These are phyloP conservation scores for Mola mola DNA, from an alignment of 2,113 vertebrate genomes.

Conservation along the genomic window DNA sequence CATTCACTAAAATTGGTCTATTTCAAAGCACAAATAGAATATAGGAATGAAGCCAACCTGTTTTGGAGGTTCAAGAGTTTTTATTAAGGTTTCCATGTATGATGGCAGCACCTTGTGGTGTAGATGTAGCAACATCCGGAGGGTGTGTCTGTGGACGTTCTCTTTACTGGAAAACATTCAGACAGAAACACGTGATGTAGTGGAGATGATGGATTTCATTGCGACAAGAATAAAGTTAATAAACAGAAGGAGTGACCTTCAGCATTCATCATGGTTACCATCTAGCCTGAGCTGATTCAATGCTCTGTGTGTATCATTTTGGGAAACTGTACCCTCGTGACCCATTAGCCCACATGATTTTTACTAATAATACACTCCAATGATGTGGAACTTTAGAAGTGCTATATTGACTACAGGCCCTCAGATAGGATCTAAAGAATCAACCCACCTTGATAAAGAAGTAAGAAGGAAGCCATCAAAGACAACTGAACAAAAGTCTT, in stretches of 20 bases:
- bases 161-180: slow-evolving; percentile 87
- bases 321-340: not conserved
- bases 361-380: not conserved
- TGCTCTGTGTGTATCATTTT: no score
- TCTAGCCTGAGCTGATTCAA: no score
- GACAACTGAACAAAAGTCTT: slow-evolving; percentile 92
- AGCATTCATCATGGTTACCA: no score
- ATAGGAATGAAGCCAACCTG: slow-evolving; percentile 82
- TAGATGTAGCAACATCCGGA: slow-evolving; percentile 91
- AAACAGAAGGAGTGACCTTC: no score
- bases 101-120: slow-evolving; percentile 90
- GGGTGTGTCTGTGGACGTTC: slow-evolving; percentile 91
- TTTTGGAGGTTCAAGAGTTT: slow-evolving; percentile 92
- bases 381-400: not conserved
- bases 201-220: no score
- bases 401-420: no score
- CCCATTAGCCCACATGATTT: no score
- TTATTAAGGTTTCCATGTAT: slow-evolving; percentile 88
- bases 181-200: not conserved
- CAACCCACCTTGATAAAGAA: slow-evolving; percentile 87
- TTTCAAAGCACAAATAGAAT: not conserved
- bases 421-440: not conserved
- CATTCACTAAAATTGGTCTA: no score
- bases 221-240: no score
- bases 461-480: slow-evolving; percentile 95